phyloP scores from a whole-genome alignment of 2,888 invertebrate species.

The Cryptocephalus primarius region DNA sequence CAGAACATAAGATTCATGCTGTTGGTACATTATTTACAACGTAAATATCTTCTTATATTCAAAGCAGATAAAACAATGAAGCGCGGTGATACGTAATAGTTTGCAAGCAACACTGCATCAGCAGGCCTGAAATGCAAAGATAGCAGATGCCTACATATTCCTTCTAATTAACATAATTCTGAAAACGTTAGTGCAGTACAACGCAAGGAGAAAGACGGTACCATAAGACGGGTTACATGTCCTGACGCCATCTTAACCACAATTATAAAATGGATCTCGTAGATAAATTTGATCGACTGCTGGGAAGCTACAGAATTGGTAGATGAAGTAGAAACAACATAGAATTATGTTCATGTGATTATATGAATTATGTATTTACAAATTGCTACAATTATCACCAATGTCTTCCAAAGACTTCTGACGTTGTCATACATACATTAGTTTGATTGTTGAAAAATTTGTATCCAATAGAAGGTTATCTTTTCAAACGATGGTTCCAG shows the following conservation, averaged over 20 bases:
- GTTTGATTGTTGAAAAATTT: too few species aligned
- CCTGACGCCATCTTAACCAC: slow-evolving; percentile 17
- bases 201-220: slow-evolving; percentile 13
- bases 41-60: too few species aligned
- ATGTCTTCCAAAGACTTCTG: background rate
- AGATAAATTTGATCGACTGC: slow-evolving; percentile 19
- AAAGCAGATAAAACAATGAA: background rate
- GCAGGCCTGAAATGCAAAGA: slow-evolving; percentile 20
- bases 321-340: slow-evolving; percentile 20
- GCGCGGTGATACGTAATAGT: background rate
- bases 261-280: slow-evolving; percentile 20
- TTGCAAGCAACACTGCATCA: slow-evolving; percentile 12
- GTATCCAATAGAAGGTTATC: too few species aligned
- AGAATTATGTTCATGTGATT: slow-evolving; percentile 18
- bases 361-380: slow-evolving; percentile 12
- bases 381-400: slow-evolving; percentile 1
- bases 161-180: slow-evolving; percentile 20
- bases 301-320: slow-evolving; percentile 16
- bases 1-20: too few species aligned
- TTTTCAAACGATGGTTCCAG: too few species aligned
- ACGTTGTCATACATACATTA: too few species aligned
- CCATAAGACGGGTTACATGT: slow-evolving; percentile 13
- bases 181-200: slow-evolving; percentile 8
- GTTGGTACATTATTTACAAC: too few species aligned
- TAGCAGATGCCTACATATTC: slow-evolving; percentile 18